Conservation (phyloP, 2,888 invertebrate species). For the Synanthedon vespiformis region DNA sequence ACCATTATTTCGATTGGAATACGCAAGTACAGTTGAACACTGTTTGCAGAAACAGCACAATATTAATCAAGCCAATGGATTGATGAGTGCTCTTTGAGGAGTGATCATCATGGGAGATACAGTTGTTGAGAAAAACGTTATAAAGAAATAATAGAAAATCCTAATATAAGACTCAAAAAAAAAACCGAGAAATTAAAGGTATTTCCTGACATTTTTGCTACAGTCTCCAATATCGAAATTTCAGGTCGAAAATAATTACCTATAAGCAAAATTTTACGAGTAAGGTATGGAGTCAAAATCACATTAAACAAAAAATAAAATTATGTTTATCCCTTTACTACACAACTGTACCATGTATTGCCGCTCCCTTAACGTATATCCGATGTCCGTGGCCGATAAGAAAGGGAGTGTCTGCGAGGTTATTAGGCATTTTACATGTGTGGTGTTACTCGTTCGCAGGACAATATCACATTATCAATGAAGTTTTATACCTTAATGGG, state of each 20-base stretch:
- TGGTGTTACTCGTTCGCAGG: slow-evolving; percentile 14
- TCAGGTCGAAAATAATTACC: too few species aligned
- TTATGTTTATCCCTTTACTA: slow-evolving; percentile 3
- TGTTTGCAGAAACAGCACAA: slow-evolving; percentile 9
- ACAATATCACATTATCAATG: slow-evolving; percentile 11
- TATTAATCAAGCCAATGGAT: slow-evolving; percentile 22
- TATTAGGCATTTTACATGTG: slow-evolving; percentile 11
- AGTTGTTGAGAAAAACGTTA: too few species aligned
- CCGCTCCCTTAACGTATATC: slow-evolving; percentile 14
- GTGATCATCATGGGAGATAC: background rate
- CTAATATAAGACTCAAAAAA: too few species aligned
- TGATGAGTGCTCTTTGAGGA: slow-evolving; percentile 1
- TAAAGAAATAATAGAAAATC: too few species aligned
- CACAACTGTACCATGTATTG: slow-evolving; percentile 6
- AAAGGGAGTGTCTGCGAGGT: slow-evolving; percentile 22
- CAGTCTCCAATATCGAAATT: too few species aligned
- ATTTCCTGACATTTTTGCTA: too few species aligned
- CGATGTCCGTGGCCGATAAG: slow-evolving; percentile 24
- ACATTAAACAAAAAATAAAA: too few species aligned
- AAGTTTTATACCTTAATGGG: too few species aligned
- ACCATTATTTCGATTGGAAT: background rate
- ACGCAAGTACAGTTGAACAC: slow-evolving; percentile 1
- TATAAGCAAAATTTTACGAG: too few species aligned
- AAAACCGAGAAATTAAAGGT: too few species aligned
- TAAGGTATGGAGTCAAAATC: too few species aligned